Percentiles rank a stretch among this genome's conserved stretches.
Conservation (phyloP, 2,797 vertebrate species). For the Acipenser ruthenus region DNA sequence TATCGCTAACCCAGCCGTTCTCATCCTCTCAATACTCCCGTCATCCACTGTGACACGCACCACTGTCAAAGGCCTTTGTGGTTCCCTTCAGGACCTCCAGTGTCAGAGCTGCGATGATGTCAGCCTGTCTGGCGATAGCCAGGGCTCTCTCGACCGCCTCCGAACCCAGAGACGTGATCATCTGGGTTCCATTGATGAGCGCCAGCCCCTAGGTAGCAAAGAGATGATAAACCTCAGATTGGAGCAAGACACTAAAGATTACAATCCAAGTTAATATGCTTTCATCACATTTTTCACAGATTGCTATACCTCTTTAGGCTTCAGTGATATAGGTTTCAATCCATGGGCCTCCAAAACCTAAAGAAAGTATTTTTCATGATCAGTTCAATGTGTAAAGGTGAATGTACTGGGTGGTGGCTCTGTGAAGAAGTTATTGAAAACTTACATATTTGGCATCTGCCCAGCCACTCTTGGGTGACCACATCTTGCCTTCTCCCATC, state of each 20-base stretch:
- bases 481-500: conserved; percentile 97
- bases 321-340: conserved; percentile 81
- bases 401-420: too few relatives aligned
- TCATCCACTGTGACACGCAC: conserved; percentile 46
- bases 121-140: conserved; percentile 85
- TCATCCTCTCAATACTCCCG: neutral
- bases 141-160: conserved; percentile 87
- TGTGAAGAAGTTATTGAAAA: neutral
- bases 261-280: neutral
- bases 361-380: conserved; percentile 13
- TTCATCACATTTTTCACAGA: conserved; percentile 1
- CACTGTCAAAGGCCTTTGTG: conserved; percentile 92
- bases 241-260: neutral
- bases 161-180: conserved; percentile 94
- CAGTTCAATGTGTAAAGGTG: too few relatives aligned
- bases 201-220: conserved; percentile 73
- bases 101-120: conserved; percentile 90
- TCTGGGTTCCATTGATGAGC: conserved; percentile 94
- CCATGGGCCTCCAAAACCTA: conserved; percentile 94
- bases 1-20: neutral
- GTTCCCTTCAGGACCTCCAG: conserved; percentile 94
- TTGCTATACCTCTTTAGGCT: conserved; percentile 88
- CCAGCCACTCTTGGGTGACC: conserved; percentile 98
- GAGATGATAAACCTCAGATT: neutral
- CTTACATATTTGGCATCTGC: conserved; percentile 98